Conservation (phyloP, 2,797 vertebrate genomes). For the Pipistrellus kuhlii region DNA sequence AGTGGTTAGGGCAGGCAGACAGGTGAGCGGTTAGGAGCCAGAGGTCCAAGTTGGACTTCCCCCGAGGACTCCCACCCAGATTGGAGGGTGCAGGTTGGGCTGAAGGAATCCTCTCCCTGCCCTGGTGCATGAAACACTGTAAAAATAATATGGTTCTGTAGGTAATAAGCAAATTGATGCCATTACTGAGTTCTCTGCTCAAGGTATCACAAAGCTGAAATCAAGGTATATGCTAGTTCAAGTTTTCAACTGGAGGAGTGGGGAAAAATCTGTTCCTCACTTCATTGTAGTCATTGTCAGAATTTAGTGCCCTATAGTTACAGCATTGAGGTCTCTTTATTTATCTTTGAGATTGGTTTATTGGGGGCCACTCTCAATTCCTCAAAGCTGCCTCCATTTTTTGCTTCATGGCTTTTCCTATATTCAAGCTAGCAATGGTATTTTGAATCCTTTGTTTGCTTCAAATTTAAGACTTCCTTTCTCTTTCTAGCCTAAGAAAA, state of each 20-base stretch:
- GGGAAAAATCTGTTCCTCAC: background rate
- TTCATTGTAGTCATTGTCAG: background rate
- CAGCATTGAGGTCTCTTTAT: background rate
- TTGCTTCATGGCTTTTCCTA: too few species aligned
- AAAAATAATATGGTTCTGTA: background rate
- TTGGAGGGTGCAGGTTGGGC: too few species aligned
- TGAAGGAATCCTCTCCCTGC: too few species aligned
- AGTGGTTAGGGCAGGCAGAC: too few species aligned
- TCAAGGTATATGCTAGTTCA: background rate
- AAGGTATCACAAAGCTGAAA: background rate
- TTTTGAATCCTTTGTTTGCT: background rate
- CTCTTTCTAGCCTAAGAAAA: background rate
- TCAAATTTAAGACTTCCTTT: background rate
- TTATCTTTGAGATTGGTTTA: background rate
- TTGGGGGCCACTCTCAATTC: rapidly evolving
- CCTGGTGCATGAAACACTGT: background rate
- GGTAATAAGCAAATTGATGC: background rate
- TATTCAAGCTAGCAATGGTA: background rate
- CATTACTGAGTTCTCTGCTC: background rate
- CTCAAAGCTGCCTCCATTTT: background rate
- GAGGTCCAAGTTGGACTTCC: too few species aligned
- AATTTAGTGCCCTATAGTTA: background rate
- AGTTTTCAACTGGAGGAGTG: background rate
- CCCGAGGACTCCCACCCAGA: too few species aligned
- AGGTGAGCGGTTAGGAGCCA: too few species aligned